Evolutionary conservation across 2,113 vertebrate species (phyloP), one percentile per base, ranked within the genome.

Genomic region (Channa argus): DNA sequence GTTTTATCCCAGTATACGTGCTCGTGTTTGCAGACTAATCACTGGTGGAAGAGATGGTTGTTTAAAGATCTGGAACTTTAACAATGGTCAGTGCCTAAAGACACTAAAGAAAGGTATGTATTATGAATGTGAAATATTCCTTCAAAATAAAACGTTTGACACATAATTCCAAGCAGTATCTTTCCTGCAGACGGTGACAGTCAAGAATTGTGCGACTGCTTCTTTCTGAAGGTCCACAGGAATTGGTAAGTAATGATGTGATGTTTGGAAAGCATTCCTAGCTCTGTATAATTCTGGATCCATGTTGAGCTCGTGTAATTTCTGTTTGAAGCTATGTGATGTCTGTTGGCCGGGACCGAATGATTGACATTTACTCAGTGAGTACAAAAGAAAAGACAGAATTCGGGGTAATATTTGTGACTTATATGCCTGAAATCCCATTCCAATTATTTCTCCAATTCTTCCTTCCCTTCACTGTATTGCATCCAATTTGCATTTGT

Each of bases 61-160:
- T 71, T 88, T 97, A 59, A 94, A 93, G 79, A 92, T 89, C 73
- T 87, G 86, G 92, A 95, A 88, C 87, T 94, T 93, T 71, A 96
- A 92, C 70, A 94, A 85, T 0, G 90, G 94, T 2, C 60, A 50
- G 1, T 92, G 85, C 56, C 66, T 95, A 2, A 90, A 88, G 73
- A 93, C 85, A 46, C 74, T 95, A 51, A 94, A 85, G 46, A 92
- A 78, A 0, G 84, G 90, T 91, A 84, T 84, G 88, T 66, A 44
- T 3, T 36, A 3, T 36, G 54, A 14, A 33, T 58, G 24, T 24
- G 24, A 24, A 24, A 24, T 24, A 24, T 2, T 24, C 24, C 6
- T 37, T 0, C 52, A 38, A 67, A 59, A 5, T 24, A 24, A 24
- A 49, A 55, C 2, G 5, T 34, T 63, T 15, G 0, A 54, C 70